phyloP scores from a whole-genome alignment of 2,113 vertebrate genomes.

The Tautogolabrus adspersus region DNA sequence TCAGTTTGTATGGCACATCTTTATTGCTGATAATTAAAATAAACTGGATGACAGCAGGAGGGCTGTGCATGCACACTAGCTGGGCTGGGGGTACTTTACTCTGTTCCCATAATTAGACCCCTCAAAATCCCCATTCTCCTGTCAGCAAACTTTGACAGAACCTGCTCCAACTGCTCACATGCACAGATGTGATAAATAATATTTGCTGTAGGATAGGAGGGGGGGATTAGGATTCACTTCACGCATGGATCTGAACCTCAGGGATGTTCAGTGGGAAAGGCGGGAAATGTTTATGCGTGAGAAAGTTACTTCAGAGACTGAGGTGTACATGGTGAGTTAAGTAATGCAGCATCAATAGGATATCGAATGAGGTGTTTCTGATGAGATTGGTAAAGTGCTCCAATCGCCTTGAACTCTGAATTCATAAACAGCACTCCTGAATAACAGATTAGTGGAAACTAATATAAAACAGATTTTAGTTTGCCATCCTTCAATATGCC shows the following conservation, averaged over 20 bases:
- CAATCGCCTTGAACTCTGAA: constrained; percentile 52
- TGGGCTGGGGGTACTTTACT: constrained; percentile 62
- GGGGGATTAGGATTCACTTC: constrained; percentile 60
- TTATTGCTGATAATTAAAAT: constrained; percentile 54
- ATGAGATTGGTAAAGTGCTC: constrained; percentile 57
- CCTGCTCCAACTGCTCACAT: constrained; percentile 68
- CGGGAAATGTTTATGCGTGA: constrained; percentile 54
- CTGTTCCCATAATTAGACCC: constrained; percentile 73
- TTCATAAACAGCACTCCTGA: constrained; percentile 45
- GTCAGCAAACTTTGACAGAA: constrained; percentile 68
- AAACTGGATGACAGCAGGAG: constrained; percentile 31
- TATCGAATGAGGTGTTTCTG: constrained; percentile 64
- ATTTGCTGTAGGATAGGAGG: constrained; percentile 61
- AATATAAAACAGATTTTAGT: constrained; percentile 52
- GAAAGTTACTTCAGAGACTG: constrained; percentile 34
- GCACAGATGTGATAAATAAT: constrained; percentile 72
- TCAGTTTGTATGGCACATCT: constrained; percentile 44
- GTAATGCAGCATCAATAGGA: constrained; percentile 63
- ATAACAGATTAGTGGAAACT: constrained; percentile 62
- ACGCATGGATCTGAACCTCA: constrained; percentile 48
- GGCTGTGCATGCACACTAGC: constrained; percentile 13
- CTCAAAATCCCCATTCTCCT: constrained; percentile 63
- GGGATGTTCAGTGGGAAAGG: constrained; percentile 21
- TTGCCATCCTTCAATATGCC: constrained; percentile 22
- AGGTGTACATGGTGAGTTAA: constrained; percentile 40